A percentile compares a stretch with the other conserved stretches of the same genome.
Conservation (phyloP, 2,797 vertebrate genomes). For the Micropoecilia bifurca region DNA sequence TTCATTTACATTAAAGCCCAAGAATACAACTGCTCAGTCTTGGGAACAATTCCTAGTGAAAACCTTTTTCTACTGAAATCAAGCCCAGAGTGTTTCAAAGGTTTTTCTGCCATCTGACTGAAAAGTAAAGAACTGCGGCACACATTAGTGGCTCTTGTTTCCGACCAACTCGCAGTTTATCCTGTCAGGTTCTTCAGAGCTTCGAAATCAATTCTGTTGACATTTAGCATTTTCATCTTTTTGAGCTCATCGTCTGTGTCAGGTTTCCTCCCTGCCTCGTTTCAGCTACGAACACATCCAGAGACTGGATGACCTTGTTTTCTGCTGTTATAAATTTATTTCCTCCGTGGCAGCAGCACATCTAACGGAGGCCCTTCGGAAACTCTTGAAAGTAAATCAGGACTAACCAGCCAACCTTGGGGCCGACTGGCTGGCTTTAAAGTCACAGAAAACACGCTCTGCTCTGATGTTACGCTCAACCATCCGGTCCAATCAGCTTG, state of each 20-base stretch:
- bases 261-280: conserved; percentile 6
- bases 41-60: not conserved
- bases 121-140: not conserved
- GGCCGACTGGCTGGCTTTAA: not conserved
- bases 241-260: conserved; percentile 8
- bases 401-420: not conserved
- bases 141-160: not conserved
- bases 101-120: not conserved
- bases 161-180: not conserved
- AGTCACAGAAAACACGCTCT: not conserved
- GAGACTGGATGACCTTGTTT: conserved; percentile 7
- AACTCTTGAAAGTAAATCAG: conserved; percentile 4
- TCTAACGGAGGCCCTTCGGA: not conserved
- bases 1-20: not conserved
- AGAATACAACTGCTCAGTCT: not conserved
- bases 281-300: not conserved
- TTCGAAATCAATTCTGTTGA: conserved; percentile 8
- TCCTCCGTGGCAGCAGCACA: conserved; percentile 5
- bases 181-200: conserved; percentile 7
- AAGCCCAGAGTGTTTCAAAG: not conserved
- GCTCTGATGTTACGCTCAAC: not conserved
- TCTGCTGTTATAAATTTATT: conserved; percentile 8
- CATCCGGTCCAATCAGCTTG: not conserved
- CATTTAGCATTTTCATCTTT: conserved; percentile 6
- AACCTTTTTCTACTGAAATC: not conserved